Evolutionary conservation across 2,797 vertebrate genomes (phyloP), one percentile per base, ranked within the genome.

Genomic region (Gymnoscopelus braueri): DNA sequence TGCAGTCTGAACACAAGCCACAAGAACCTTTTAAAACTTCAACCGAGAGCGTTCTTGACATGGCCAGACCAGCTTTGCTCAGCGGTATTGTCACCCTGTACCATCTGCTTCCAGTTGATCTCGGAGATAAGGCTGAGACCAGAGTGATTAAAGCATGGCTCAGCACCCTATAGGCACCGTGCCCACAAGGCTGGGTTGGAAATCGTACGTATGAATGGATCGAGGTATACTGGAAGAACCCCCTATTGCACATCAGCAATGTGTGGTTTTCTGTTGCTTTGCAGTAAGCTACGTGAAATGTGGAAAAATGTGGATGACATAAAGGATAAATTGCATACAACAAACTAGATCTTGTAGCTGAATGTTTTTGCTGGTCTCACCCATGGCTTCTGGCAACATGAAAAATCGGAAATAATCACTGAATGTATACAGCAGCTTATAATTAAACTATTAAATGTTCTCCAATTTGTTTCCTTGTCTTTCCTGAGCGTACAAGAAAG

Each of bases 381-480:
- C 93, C 92, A 94, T 94, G 91, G 93, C 91, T 94, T 94, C 90
- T 94, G 92, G 92, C 92, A 94, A 93, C 92, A 93, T 93, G 90
- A 93, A 94, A 94, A 93, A 94, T 94, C 81, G 83, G 91, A 95
- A 44, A 93, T 93, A 94, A 92, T 94, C 93, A 95, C 92, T 95
- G 94, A 95, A 95, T 95, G 94, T 95, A 95, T 92, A 94, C 93
- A 94, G 91, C 93, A 94, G 93, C 92, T 94, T 94, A 93, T 94
- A 92, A 95, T 94, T 94, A 95, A 95, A 95, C 92, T 94, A 94
- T 94, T 95, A 94, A 95, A 95, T 95, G 94, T 95, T 91, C 87
- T 88, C 84, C 77, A 84, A 72, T 80, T 82, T 81, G 92, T 89
- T 87, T 92, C 72, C 75, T 91, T 87, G 92, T 93, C 84, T 89